These are phyloP conservation scores for Ennomos fuscantarius DNA, from an alignment of 2,888 invertebrate genomes.

Conservation along the genomic window DNA sequence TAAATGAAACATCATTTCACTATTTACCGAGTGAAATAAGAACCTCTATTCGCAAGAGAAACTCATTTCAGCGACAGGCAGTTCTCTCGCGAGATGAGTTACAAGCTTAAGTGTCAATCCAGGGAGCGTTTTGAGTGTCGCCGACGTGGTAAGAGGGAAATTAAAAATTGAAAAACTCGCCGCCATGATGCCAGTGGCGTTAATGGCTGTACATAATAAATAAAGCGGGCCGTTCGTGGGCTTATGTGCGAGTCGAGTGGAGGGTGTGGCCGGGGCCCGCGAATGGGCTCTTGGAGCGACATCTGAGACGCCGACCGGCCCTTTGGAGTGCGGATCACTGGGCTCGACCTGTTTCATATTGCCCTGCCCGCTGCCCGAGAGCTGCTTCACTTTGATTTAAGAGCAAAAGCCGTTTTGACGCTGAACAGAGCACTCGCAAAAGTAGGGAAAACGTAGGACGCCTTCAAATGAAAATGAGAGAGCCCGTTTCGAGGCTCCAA, in stretches of 20 bases:
- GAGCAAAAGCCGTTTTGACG: constrained; percentile 77
- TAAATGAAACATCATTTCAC: constrained; percentile 30
- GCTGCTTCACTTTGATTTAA: constrained; percentile 83
- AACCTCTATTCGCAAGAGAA: constrained; percentile 50
- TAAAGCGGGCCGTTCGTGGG: constrained; percentile 80
- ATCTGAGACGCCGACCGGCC: constrained; percentile 79
- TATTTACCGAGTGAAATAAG: constrained; percentile 40
- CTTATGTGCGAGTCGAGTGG: constrained; percentile 83
- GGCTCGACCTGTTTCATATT: constrained; percentile 82
- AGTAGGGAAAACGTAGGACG: constrained; percentile 55
- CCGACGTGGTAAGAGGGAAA: constrained; percentile 74
- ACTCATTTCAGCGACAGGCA: constrained; percentile 51
- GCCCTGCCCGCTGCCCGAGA: constrained; percentile 76
- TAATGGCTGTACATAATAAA: constrained; percentile 85
- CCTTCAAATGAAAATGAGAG: constrained; percentile 46
- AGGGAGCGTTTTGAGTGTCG: constrained; percentile 68
- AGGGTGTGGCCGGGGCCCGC: constrained; percentile 81
- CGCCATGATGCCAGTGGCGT: constrained; percentile 82
- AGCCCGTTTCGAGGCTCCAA: constrained; percentile 40
- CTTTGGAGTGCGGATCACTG: constrained; percentile 78
- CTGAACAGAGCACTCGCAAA: constrained; percentile 63
- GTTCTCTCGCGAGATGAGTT: constrained; percentile 57
- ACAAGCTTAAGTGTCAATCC: constrained; percentile 76
- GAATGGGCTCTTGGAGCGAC: constrained; percentile 82
- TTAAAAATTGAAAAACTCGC: constrained; percentile 83